Evolutionary conservation across 2,888 invertebrate species (phyloP).

Genomic region (Scaptomyza reducta): DNA sequence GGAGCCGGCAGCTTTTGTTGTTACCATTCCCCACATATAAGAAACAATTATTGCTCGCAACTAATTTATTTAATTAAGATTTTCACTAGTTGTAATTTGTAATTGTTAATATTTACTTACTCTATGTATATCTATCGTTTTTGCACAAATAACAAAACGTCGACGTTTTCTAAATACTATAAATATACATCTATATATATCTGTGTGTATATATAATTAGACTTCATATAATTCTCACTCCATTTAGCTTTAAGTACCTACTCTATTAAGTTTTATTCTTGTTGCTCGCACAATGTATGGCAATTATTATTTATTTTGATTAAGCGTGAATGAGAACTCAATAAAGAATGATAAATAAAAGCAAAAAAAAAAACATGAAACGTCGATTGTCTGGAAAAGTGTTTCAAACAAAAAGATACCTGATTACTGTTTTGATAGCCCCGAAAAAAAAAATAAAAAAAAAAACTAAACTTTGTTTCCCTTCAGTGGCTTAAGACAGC

Average conservation of each 20-base stretch:
- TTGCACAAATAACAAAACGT: conserved; percentile 71
- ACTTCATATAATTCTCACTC: conserved; percentile 34
- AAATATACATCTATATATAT: neutral
- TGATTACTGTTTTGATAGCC: conserved; percentile 74
- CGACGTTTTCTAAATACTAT: conserved; percentile 13
- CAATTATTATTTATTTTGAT: conserved; percentile 75
- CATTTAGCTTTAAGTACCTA: conserved; percentile 38
- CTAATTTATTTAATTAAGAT: conserved; percentile 79
- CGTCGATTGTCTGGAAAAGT: conserved; percentile 45
- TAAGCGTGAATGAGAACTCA: conserved; percentile 74
- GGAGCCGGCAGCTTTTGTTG: conserved; percentile 64
- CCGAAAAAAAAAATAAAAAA: conserved; percentile 51
- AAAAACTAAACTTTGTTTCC: conserved; percentile 36
- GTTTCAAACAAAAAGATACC: conserved; percentile 47
- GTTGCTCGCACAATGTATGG: conserved; percentile 61
- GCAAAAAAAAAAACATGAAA: conserved; percentile 11
- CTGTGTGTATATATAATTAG: conserved; percentile 15
- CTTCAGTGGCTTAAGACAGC: conserved; percentile 35
- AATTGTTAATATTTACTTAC: conserved; percentile 24
- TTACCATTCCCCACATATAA: conserved; percentile 73
- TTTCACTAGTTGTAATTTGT: conserved; percentile 67
- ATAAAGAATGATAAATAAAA: conserved; percentile 52
- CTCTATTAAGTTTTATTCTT: conserved; percentile 52
- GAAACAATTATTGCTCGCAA: conserved; percentile 64
- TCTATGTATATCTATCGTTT: conserved; percentile 42